Conservation (phyloP, 2,797 vertebrate genomes). For the Arrhamphus sclerolepis region DNA sequence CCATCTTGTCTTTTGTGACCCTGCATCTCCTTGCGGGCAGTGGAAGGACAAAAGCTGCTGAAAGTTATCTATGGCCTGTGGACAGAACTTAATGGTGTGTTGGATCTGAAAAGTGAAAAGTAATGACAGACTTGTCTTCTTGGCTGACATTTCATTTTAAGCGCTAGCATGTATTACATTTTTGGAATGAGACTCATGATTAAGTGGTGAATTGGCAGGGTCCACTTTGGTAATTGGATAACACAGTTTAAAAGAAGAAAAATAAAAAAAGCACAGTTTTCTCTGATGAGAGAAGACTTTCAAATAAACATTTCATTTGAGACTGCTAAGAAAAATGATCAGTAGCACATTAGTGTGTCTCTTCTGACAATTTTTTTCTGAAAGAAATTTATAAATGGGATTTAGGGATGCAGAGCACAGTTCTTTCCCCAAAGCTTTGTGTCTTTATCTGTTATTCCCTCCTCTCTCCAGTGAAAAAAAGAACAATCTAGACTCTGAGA, state of each 20-base stretch:
- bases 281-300: constrained; percentile 32
- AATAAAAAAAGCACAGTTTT: constrained; percentile 26
- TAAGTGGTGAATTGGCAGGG: constrained; percentile 30
- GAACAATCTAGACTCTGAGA: constrained; percentile 61
- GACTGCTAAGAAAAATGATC: constrained; percentile 23
- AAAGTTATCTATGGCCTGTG: constrained; percentile 35
- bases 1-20: constrained; percentile 35
- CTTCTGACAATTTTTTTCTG: constrained; percentile 41
- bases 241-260: constrained; percentile 19
- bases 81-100: constrained; percentile 39
- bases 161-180: constrained; percentile 20
- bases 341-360: constrained; percentile 34
- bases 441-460: constrained; percentile 40
- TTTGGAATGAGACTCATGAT: constrained; percentile 14
- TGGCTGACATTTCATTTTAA: constrained; percentile 32
- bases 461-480: constrained; percentile 42
- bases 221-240: constrained; percentile 43
- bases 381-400: constrained; percentile 44
- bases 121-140: constrained; percentile 26
- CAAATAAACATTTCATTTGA: constrained; percentile 37
- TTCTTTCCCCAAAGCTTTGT: constrained; percentile 16
- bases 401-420: constrained; percentile 53
- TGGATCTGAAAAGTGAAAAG: constrained; percentile 48
- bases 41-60: constrained; percentile 44
- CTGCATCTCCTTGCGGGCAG: constrained; percentile 47